phyloP scores from a whole-genome alignment of 2,113 vertebrate species.

The Ondatra zibethicus region DNA sequence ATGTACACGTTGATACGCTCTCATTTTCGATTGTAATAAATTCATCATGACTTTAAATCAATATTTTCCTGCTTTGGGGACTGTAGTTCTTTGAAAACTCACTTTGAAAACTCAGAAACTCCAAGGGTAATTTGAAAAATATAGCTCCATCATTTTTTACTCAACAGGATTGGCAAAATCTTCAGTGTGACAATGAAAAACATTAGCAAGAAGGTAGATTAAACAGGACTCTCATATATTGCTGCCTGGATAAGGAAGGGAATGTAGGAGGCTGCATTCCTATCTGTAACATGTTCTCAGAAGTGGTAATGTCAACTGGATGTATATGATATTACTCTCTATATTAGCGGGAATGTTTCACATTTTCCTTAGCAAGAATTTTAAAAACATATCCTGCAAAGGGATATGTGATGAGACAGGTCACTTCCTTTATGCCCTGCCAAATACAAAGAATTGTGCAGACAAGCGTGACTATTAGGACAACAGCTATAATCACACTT shows the following conservation, averaged over 20 bases:
- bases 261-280: not conserved
- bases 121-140: slow-evolving; percentile 50
- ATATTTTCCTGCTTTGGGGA: slow-evolving; percentile 24
- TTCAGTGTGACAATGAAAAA: slow-evolving; percentile 32
- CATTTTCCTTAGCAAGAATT: not conserved
- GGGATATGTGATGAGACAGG: not conserved
- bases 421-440: not conserved
- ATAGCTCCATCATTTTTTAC: slow-evolving; percentile 45
- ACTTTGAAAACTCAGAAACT: not conserved
- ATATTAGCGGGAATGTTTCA: not conserved
- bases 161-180: slow-evolving; percentile 9
- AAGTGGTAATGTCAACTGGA: not conserved
- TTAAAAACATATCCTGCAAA: not conserved
- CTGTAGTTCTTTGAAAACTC: slow-evolving; percentile 48
- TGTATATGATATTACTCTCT: not conserved
- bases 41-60: slow-evolving; percentile 48
- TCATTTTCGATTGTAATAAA: slow-evolving; percentile 64
- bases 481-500: not conserved
- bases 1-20: slow-evolving; percentile 64
- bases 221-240: not conserved
- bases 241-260: not conserved
- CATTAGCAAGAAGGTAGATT: not conserved
- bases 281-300: not conserved
- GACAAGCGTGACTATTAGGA: not conserved
- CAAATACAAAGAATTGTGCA: not conserved